phyloP scores from a whole-genome alignment of 2,113 vertebrate species.

The Hoplias malabaricus region DNA sequence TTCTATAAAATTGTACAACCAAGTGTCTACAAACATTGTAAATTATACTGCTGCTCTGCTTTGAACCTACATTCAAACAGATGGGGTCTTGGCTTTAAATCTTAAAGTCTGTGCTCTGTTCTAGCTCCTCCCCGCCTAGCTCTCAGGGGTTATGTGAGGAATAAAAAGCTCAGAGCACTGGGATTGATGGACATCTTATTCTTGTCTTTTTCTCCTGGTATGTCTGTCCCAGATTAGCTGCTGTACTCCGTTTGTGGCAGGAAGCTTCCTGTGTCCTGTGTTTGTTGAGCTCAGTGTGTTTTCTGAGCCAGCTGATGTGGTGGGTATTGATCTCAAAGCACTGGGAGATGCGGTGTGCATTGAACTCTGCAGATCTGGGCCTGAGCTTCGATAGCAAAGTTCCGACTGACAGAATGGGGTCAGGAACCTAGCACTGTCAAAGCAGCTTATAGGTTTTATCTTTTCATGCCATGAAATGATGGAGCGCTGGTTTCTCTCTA shows the following conservation, averaged over 20 bases:
- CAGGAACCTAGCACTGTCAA: background rate
- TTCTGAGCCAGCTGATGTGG: no score
- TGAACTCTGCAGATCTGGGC: conserved; percentile 2
- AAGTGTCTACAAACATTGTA: no score
- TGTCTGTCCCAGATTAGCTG: background rate
- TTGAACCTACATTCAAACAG: background rate
- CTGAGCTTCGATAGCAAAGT: background rate
- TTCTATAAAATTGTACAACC: no score
- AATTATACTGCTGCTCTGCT: background rate
- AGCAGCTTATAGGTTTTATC: background rate
- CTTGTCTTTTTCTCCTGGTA: background rate
- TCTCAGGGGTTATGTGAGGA: background rate
- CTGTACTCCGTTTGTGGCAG: background rate
- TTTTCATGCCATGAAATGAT: background rate
- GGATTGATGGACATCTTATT: background rate
- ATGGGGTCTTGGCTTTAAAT: background rate
- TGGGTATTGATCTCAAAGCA: background rate
- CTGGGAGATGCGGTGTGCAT: background rate
- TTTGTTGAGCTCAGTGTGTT: no score
- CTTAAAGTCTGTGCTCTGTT: background rate
- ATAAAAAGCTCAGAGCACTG: background rate
- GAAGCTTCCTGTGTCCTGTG: background rate
- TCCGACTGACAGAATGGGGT: conserved; percentile 36
- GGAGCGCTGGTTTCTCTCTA: background rate
- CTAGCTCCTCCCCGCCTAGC: background rate